Evolutionary conservation across 1,140 invertebrate species (phyloP), one percentile per base, ranked within the genome.

Genomic region (Euglossa dilemma): DNA sequence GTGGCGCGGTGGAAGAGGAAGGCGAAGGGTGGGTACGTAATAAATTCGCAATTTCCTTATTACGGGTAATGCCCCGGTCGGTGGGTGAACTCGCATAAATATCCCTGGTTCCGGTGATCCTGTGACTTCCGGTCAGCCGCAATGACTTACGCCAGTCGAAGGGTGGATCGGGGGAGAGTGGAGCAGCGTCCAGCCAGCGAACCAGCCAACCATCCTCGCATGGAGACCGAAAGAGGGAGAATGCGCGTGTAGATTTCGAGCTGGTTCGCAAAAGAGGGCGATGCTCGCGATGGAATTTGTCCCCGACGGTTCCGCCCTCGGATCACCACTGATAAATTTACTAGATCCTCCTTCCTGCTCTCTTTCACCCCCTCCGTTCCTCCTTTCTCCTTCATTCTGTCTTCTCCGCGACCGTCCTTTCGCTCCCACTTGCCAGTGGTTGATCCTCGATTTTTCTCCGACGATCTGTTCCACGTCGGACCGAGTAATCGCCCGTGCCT

Each of bases 21-120:
- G 85, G 72, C 59, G 74, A 54, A 73, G 78, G 79, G 74, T 50
- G 78, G 75, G 81, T 36, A 83, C 85, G 93, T 94, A 94, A 94
- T 94, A 94, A 94, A 94, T 94, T 94, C 91, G 93, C 93, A 94
- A 94, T 94, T 94, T 94, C 93, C 93, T 94, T 94, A 94, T 94
- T 94, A 94, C 93, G 93, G 92, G 90, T 94, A 94, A 94, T 94
- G 93, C 92, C 90, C 93, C 93, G 93, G 93, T 94, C 90, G 93
- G 91, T 87, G 86, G 87, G 90, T 87, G 87, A 90, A 88, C 93
- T 93, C 93, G 92, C 93, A 94, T 94, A 94, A 94, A 94, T 94
- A 94, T 94, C 91, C 90, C 87, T 89, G 91, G 91, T 94, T 94
- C 94, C 94, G 94, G 94, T 94, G 93, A 94, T 94, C 91, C 91